phyloP scores from a whole-genome alignment of 2,113 vertebrate genomes.

The Centropristis striata region DNA sequence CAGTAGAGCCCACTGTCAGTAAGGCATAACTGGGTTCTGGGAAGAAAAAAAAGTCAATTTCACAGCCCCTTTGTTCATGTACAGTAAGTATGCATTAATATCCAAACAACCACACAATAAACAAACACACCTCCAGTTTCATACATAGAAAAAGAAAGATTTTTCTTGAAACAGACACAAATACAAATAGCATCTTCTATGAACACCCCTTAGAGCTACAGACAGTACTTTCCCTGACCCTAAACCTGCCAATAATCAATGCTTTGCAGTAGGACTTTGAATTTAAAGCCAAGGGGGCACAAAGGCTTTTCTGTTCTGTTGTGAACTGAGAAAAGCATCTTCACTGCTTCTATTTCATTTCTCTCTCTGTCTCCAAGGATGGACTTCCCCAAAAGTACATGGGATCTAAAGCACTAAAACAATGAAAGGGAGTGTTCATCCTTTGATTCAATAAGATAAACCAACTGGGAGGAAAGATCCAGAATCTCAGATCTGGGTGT shows the following conservation, averaged over 20 bases:
- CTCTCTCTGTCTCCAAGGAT: background rate
- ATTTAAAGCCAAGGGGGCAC: conserved; percentile 11
- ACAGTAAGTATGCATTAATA: background rate
- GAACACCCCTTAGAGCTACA: background rate
- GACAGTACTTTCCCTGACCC: background rate
- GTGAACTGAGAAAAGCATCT: background rate
- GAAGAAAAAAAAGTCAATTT: conserved; percentile 29
- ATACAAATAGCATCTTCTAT: background rate
- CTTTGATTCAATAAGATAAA: conserved; percentile 32
- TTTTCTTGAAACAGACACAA: background rate
- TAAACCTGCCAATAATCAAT: background rate
- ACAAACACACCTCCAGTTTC: background rate
- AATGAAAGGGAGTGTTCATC: conserved; percentile 28
- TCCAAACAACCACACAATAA: background rate
- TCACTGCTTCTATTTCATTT: background rate
- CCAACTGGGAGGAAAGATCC: conserved; percentile 8
- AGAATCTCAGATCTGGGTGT: conserved; percentile 41
- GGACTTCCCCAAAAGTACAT: background rate
- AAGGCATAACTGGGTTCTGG: background rate
- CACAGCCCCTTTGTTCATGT: background rate
- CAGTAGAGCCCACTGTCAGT: conserved; percentile 14
- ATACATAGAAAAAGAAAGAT: background rate
- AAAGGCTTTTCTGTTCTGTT: conserved; percentile 28
- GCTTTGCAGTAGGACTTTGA: background rate
- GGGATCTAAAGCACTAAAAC: conserved; percentile 32